Percentiles rank a stretch among this genome's conserved stretches.
Evolutionary conservation across 1,140 invertebrate genomes (phyloP).

Genomic region (Trachelipus rathkii): DNA sequence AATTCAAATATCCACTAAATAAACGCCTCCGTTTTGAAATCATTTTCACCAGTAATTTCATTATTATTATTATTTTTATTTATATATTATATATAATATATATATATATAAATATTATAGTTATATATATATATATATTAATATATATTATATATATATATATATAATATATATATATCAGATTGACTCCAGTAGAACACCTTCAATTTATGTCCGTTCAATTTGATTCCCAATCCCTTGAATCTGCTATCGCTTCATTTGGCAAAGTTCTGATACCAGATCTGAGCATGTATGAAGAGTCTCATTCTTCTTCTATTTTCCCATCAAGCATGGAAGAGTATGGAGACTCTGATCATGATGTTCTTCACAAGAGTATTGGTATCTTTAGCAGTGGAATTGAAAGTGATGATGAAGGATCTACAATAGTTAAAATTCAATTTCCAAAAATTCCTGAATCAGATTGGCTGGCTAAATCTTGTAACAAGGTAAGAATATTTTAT

Average conservation of each 20-base stretch:
- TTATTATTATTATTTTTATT: no score
- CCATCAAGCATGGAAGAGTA: slow-evolving; percentile 18
- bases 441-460: neutral
- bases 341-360: slow-evolving; percentile 26
- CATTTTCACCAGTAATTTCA: no score
- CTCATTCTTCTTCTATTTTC: neutral
- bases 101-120: no score
- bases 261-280: neutral
- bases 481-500: neutral
- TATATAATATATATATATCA: no score
- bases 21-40: no score
- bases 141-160: no score
- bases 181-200: no score
- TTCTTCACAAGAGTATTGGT: slow-evolving; percentile 26
- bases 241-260: neutral
- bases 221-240: neutral
- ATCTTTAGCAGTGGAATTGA: neutral
- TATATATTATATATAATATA: no score
- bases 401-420: neutral
- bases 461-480: neutral
- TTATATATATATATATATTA: no score
- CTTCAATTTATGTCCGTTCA: neutral
- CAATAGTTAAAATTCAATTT: neutral
- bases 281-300: neutral
- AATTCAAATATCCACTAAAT: no score